Percentiles rank a stretch among this genome's conserved stretches.
Evolutionary conservation across 1,140 invertebrate genomes (phyloP).

Genomic region (Procambarus virginalis): DNA sequence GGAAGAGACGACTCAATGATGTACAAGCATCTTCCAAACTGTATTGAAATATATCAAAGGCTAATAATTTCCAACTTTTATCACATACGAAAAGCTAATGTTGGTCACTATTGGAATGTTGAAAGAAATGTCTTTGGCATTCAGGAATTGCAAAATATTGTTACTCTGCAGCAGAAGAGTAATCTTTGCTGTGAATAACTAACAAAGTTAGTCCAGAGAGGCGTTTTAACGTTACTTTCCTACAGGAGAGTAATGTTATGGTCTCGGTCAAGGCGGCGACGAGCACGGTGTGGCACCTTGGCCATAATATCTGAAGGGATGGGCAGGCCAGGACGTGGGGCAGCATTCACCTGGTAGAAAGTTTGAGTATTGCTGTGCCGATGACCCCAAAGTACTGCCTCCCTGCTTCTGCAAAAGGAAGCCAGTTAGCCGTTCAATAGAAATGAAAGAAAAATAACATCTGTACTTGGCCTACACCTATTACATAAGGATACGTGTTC

Average conservation of each 20-base stretch:
- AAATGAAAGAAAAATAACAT: neutral
- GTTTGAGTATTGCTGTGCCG: slow-evolving; percentile 57
- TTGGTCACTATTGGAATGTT: slow-evolving; percentile 3
- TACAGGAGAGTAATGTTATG: slow-evolving; percentile 65
- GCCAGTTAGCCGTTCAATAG: too few species aligned
- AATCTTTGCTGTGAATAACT: neutral
- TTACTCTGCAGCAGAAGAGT: neutral
- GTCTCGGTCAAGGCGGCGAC: slow-evolving; percentile 53
- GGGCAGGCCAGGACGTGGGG: slow-evolving; percentile 44
- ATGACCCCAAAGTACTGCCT: slow-evolving; percentile 56
- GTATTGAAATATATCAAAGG: slow-evolving; percentile 19
- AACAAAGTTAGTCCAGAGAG: neutral
- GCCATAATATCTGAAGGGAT: slow-evolving; percentile 62
- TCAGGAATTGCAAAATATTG: slow-evolving; percentile 7
- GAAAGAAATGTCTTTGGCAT: slow-evolving; percentile 27
- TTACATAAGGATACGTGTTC: too few species aligned
- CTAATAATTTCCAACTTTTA: slow-evolving; percentile 22
- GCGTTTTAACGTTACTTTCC: neutral
- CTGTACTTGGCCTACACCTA: too few species aligned
- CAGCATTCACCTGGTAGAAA: slow-evolving; percentile 56
- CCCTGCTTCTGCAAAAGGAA: slow-evolving; percentile 17
- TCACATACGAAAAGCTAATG: slow-evolving; percentile 33
- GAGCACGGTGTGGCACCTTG: slow-evolving; percentile 54
- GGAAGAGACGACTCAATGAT: neutral
- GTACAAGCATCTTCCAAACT: neutral